Percentiles rank a stretch among this genome's conserved stretches.
Conservation (phyloP, 2,113 vertebrate genomes). For the Marmota flaviventris region DNA sequence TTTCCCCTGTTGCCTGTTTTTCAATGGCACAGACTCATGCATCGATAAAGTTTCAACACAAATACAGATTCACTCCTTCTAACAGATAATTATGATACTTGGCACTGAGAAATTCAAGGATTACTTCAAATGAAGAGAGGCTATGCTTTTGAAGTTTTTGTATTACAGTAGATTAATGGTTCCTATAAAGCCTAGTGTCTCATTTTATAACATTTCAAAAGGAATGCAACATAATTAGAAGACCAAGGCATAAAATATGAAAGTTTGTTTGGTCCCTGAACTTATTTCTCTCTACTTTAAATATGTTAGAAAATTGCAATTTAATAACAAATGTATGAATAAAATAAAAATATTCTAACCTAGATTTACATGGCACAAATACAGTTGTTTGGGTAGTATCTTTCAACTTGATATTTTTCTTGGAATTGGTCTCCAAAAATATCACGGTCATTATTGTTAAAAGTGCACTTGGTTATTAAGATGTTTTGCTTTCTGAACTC, state of each 20-base stretch:
- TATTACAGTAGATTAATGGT: conserved; percentile 75
- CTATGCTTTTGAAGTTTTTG: conserved; percentile 84
- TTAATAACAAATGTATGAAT: conserved; percentile 37
- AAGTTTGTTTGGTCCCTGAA: conserved; percentile 58
- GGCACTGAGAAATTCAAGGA: conserved; percentile 71
- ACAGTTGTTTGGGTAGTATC: conserved; percentile 46
- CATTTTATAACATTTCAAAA: conserved; percentile 73
- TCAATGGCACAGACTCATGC: not conserved
- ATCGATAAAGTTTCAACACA: conserved; percentile 76
- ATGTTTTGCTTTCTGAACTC: conserved; percentile 29
- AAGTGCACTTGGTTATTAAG: not conserved
- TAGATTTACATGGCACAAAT: conserved; percentile 24
- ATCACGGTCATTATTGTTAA: not conserved
- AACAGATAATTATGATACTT: conserved; percentile 75
- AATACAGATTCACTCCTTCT: conserved; percentile 67
- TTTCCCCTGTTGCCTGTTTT: not conserved
- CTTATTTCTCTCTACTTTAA: conserved; percentile 38
- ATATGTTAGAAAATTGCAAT: conserved; percentile 42
- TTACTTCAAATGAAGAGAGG: conserved; percentile 75
- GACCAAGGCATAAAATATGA: conserved; percentile 52
- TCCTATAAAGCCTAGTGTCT: conserved; percentile 69
- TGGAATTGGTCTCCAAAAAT: not conserved
- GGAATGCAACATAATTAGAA: conserved; percentile 57
- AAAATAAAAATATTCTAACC: conserved; percentile 16
- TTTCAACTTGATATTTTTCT: conserved; percentile 64